Evolutionary conservation across 1,140 invertebrate species (phyloP).

Genomic region (Sitobion miscanthi): DNA sequence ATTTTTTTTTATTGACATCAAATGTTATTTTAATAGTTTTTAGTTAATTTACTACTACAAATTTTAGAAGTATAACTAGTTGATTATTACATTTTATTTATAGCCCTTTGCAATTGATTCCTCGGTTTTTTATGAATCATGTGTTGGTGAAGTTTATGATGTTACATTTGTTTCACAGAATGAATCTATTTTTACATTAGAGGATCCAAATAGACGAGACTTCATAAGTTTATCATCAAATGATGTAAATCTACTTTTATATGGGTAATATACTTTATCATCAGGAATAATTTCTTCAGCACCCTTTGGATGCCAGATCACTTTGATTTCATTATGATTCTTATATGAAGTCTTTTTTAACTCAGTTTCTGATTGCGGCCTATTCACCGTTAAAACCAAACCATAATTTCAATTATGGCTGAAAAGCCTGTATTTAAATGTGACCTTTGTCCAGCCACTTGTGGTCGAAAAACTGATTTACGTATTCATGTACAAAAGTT

Average conservation of each 20-base stretch:
- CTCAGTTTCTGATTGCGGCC: conserved; percentile 82
- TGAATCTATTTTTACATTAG: conserved; percentile 52
- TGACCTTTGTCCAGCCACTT: conserved; percentile 93
- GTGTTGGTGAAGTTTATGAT: conserved; percentile 43
- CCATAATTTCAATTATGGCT: no score
- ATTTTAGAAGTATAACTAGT: not conserved
- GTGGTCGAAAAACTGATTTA: conserved; percentile 94
- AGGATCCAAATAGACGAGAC: conserved; percentile 46
- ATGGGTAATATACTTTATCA: conserved; percentile 68
- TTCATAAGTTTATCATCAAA: conserved; percentile 42
- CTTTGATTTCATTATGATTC: conserved; percentile 76
- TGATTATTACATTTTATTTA: not conserved
- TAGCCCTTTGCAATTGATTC: conserved; percentile 45
- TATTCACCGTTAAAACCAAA: conserved; percentile 89
- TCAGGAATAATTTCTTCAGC: conserved; percentile 75
- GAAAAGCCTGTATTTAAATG: conserved; percentile 96
- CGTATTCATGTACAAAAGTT: conserved; percentile 96
- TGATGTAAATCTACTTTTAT: conserved; percentile 32
- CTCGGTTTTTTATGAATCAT: conserved; percentile 53
- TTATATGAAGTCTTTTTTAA: conserved; percentile 68
- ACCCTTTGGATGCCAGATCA: conserved; percentile 80
- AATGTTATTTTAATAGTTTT: not conserved
- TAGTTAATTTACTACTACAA: not conserved
- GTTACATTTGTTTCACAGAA: conserved; percentile 50
- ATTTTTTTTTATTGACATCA: not conserved